phyloP scores from a whole-genome alignment of 2,888 invertebrate species.

The Cryptocheilus praepositus region DNA sequence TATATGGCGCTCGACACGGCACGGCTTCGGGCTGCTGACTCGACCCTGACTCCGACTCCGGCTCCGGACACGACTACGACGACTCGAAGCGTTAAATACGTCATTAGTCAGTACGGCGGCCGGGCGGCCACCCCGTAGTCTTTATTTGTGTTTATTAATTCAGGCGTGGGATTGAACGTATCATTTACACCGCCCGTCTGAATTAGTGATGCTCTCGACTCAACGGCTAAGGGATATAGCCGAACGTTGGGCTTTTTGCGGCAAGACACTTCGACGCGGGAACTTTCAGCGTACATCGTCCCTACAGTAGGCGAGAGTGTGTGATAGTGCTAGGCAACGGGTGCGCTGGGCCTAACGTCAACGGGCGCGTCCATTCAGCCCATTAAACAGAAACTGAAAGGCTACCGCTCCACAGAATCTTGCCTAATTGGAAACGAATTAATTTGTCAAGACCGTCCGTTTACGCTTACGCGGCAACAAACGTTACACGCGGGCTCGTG shows the following conservation, averaged over 20 bases:
- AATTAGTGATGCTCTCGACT: constrained; percentile 65
- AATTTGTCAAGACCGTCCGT: constrained; percentile 52
- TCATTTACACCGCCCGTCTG: constrained; percentile 64
- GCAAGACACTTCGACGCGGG: constrained; percentile 5
- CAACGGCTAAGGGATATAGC: constrained; percentile 57
- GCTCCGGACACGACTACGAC: constrained; percentile 13
- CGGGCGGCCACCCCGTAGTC: constrained; percentile 35
- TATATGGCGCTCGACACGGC: constrained; percentile 47
- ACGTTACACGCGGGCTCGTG: no score
- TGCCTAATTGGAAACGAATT: constrained; percentile 62
- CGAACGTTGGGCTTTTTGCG: constrained; percentile 46
- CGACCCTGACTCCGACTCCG: constrained; percentile 42
- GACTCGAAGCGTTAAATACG: constrained; percentile 68
- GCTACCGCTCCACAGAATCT: constrained; percentile 43
- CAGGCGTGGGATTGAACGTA: constrained; percentile 68
- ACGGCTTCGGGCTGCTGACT: constrained; percentile 34
- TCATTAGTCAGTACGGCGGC: constrained; percentile 67
- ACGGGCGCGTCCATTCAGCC: constrained; percentile 56
- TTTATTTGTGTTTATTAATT: constrained; percentile 71
- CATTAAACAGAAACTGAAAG: constrained; percentile 52
- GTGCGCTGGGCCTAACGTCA: constrained; percentile 31
- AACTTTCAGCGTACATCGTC: not conserved
- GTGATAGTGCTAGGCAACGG: constrained; percentile 9
- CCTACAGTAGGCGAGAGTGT: not conserved
- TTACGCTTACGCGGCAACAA: no score